Conservation (phyloP, 2,888 invertebrate species). For the Heliconius aoede region DNA sequence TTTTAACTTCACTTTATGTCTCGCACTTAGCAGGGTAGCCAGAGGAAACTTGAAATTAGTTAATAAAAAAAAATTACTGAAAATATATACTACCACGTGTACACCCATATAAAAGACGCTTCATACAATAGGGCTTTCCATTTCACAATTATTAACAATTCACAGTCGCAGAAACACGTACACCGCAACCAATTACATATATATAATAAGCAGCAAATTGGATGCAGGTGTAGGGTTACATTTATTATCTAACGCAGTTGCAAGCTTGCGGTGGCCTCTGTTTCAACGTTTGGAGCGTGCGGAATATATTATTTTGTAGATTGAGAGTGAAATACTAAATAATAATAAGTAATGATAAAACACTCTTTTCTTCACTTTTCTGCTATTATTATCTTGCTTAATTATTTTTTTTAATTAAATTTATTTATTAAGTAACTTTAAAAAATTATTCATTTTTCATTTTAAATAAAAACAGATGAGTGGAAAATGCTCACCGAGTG, state of each 20-base stretch:
- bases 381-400: too few species aligned
- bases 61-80: not conserved
- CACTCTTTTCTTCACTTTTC: too few species aligned
- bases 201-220: conserved; percentile 12
- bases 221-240: conserved; percentile 30
- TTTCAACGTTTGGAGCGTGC: conserved; percentile 7
- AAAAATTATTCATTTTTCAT: too few species aligned
- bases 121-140: not conserved
- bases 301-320: not conserved
- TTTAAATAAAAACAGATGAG: too few species aligned
- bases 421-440: too few species aligned
- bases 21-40: too few species aligned
- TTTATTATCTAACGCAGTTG: conserved; percentile 32
- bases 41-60: too few species aligned
- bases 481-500: too few species aligned
- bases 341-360: not conserved
- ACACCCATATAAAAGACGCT: not conserved
- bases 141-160: conserved; percentile 14
- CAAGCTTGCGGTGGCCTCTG: conserved; percentile 33
- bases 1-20: too few species aligned
- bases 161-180: not conserved
- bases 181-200: conserved; percentile 20
- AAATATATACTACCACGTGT: not conserved
- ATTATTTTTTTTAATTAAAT: too few species aligned
- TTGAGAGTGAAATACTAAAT: not conserved